Percentiles rank a stretch among this genome's conserved stretches.
Conservation (phyloP, 2,797 vertebrate genomes). For the Ataeniobius toweri region DNA sequence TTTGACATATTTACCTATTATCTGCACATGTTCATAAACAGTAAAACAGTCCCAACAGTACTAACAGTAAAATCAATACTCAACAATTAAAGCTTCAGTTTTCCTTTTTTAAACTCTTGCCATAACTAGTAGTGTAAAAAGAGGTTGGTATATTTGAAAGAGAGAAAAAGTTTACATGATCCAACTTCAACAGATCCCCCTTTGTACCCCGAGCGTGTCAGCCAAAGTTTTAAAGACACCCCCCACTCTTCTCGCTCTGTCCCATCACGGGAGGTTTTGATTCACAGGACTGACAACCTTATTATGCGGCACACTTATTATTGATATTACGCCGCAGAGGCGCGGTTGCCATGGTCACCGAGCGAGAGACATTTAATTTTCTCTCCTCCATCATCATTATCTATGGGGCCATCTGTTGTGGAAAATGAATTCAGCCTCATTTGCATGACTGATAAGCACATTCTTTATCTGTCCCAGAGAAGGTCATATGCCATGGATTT, state of each 20-base stretch:
- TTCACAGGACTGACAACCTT: slow-evolving; percentile 99
- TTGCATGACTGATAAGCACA: slow-evolving; percentile 99
- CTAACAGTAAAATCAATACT: background rate
- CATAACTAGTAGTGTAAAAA: background rate
- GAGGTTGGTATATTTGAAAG: background rate
- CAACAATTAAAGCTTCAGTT: background rate
- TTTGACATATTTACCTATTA: background rate
- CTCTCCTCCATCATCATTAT: slow-evolving; percentile 99
- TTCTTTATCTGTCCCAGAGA: slow-evolving; percentile 99
- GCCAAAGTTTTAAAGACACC: slow-evolving; percentile 58
- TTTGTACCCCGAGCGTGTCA: slow-evolving; percentile 28
- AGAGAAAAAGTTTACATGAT: slow-evolving; percentile 1
- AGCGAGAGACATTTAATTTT: slow-evolving; percentile 99
- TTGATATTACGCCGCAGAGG: slow-evolving; percentile 98
- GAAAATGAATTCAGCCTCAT: slow-evolving; percentile 99
- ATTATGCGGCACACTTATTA: slow-evolving; percentile 99
- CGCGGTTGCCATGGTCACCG: slow-evolving; percentile 99
- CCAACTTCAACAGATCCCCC: slow-evolving; percentile 22
- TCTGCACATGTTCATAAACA: background rate
- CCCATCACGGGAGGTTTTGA: slow-evolving; percentile 83
- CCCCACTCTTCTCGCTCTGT: slow-evolving; percentile 79
- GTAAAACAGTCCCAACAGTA: background rate
- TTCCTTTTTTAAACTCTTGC: background rate
- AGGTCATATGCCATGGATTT: slow-evolving; percentile 99
- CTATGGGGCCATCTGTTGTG: slow-evolving; percentile 99